phyloP scores from a whole-genome alignment of 1,140 invertebrate genomes.

The Pteromalus puparum region DNA sequence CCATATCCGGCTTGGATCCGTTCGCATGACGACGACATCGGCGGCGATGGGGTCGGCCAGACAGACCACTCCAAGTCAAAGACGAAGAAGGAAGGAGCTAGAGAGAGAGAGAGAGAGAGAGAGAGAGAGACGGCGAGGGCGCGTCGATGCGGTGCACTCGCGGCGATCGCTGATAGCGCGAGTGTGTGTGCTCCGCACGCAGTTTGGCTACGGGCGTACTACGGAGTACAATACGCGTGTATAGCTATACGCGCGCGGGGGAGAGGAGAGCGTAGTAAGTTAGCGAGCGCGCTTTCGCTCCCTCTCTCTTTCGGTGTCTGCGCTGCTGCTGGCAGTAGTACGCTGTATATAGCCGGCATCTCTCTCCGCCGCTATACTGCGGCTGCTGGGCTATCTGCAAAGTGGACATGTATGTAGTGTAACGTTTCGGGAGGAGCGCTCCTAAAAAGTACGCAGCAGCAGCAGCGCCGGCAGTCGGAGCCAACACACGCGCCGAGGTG shows the following conservation, averaged over 20 bases:
- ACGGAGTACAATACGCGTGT: too few species aligned
- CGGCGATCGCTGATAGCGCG: not conserved
- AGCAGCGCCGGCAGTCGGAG: not conserved
- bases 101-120: not conserved
- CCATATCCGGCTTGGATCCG: not conserved
- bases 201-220: not conserved
- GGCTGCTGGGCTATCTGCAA: constrained; percentile 29
- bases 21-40: not conserved
- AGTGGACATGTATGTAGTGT: constrained; percentile 50
- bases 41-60: not conserved
- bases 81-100: not conserved
- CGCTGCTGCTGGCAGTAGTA: too few species aligned
- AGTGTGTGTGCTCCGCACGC: not conserved
- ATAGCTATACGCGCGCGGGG: too few species aligned
- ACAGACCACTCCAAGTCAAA: not conserved
- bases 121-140: constrained; percentile 28
- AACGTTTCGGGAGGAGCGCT: constrained; percentile 49
- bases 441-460: not conserved
- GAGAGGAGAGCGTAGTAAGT: not conserved
- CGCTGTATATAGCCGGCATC: too few species aligned
- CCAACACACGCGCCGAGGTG: not conserved
- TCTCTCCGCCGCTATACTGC: not conserved
- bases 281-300: not conserved
- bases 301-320: not conserved
- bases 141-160: not conserved